Conservation (phyloP, 2,797 vertebrate species). For the Schizopygopsis pylzovi region DNA sequence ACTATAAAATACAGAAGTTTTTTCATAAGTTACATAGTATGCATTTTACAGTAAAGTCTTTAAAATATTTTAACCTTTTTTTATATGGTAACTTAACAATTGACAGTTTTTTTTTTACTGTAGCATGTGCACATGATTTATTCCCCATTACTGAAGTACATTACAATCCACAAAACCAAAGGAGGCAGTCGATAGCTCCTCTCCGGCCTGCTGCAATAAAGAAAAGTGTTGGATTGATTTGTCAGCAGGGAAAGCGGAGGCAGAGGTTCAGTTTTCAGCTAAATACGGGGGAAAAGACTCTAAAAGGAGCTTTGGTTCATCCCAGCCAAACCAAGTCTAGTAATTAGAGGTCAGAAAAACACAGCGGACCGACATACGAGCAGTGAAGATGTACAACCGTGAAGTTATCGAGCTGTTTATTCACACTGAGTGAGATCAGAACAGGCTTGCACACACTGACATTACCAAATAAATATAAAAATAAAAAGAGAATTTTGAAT, state of each 20-base stretch:
- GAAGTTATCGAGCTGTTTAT: conserved; percentile 14
- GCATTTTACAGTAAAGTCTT: background rate
- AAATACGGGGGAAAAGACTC: conserved; percentile 21
- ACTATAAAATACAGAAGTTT: no score
- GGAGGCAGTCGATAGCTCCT: conserved; percentile 18
- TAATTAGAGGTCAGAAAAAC: conserved; percentile 30
- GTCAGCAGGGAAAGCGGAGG: conserved; percentile 47
- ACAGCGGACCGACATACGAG: background rate
- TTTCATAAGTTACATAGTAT: background rate
- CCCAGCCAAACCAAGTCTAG: background rate
- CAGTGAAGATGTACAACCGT: conserved; percentile 12
- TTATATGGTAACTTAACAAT: background rate
- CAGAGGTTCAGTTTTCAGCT: conserved; percentile 18
- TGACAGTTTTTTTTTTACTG: background rate
- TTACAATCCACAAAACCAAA: conserved; percentile 21
- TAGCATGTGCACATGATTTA: background rate
- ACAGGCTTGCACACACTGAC: background rate
- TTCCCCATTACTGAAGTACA: conserved; percentile 14
- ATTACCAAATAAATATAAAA: background rate
- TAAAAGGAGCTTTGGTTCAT: conserved; percentile 26
- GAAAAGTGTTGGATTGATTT: conserved; percentile 48
- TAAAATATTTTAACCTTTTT: background rate
- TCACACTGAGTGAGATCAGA: background rate
- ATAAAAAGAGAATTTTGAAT: background rate
- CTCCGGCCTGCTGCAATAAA: conserved; percentile 30